These are phyloP conservation scores for Drosophila silvestris DNA, from an alignment of 2,888 invertebrate species.

Conservation along the genomic window DNA sequence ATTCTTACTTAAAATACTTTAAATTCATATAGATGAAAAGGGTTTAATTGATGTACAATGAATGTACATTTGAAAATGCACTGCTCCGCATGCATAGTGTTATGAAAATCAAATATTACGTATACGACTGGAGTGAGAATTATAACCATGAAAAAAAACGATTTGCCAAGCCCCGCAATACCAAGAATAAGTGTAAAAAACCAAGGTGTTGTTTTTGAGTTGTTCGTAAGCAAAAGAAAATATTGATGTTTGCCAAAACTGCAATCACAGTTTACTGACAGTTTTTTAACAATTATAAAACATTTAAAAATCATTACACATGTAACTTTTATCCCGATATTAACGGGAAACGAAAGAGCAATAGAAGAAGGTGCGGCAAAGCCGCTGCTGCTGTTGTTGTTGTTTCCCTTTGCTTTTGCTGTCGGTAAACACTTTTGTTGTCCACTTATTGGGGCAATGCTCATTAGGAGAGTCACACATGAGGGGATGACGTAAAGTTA, in stretches of 20 bases:
- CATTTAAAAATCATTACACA: neutral
- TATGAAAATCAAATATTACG: neutral
- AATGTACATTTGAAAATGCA: neutral
- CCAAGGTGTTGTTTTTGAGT: neutral
- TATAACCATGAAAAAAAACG: neutral
- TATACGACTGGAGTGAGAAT: neutral
- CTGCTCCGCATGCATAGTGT: too few species aligned
- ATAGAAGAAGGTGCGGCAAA: neutral
- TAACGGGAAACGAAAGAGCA: constrained; percentile 8
- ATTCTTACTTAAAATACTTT: neutral
- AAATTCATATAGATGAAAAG: neutral
- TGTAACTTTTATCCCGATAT: constrained; percentile 29
- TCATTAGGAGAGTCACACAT: constrained; percentile 50
- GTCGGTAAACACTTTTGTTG: constrained; percentile 42
- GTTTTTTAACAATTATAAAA: neutral
- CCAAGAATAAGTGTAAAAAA: neutral
- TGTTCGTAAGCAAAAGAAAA: neutral
- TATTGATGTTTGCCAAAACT: neutral
- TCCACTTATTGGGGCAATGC: constrained; percentile 56
- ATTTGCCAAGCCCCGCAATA: neutral
- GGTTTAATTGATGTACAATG: neutral
- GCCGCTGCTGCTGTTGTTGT: constrained; percentile 19
- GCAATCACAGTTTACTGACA: neutral
- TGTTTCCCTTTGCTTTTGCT: constrained; percentile 3
- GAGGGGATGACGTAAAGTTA: constrained; percentile 44